A percentile compares a stretch with the other conserved stretches of the same genome.
These are phyloP conservation scores for Trichogramma dendrolimi DNA, from an alignment of 2,888 invertebrate species.

Conservation along the genomic window DNA sequence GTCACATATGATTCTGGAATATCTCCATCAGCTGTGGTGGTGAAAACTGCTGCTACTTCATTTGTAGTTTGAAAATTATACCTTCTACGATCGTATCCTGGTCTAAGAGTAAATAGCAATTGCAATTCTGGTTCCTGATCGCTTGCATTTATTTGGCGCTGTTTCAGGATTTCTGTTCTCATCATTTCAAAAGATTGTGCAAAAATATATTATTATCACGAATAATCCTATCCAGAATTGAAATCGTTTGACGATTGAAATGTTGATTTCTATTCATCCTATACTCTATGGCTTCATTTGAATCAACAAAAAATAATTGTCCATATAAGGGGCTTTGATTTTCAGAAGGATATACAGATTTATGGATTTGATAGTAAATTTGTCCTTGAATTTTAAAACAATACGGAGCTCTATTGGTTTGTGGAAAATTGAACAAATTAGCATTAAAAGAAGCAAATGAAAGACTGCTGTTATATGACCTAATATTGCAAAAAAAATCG, in stretches of 20 bases:
- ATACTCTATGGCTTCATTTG: conserved; percentile 22
- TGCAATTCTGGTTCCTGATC: conserved; percentile 4
- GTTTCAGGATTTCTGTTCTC: too few species aligned
- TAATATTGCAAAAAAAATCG: conserved; percentile 15
- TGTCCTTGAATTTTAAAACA: conserved; percentile 17
- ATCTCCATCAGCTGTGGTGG: conserved; percentile 29
- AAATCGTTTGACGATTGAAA: too few species aligned
- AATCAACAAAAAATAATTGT: conserved; percentile 18
- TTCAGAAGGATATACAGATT: background rate
- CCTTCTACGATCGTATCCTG: conserved; percentile 13
- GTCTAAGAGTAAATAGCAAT: conserved; percentile 5
- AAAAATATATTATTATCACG: too few species aligned
- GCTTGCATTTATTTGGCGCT: too few species aligned
- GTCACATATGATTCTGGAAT: conserved; percentile 28
- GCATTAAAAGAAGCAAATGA: conserved; percentile 22
- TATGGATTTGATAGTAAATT: conserved; percentile 6
- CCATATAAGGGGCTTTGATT: conserved; percentile 4
- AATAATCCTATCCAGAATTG: too few species aligned
- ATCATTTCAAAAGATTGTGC: too few species aligned
- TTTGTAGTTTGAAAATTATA: conserved; percentile 31
- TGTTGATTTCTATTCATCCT: too few species aligned
- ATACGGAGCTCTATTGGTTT: conserved; percentile 9
- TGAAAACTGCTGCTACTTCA: conserved; percentile 31
- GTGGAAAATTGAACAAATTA: conserved; percentile 15
- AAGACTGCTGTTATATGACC: conserved; percentile 15